Percentiles rank a stretch among this genome's conserved stretches.
These are phyloP conservation scores for Malaclemys terrapin DNA, from an alignment of 2,113 vertebrate genomes.

Conservation along the genomic window DNA sequence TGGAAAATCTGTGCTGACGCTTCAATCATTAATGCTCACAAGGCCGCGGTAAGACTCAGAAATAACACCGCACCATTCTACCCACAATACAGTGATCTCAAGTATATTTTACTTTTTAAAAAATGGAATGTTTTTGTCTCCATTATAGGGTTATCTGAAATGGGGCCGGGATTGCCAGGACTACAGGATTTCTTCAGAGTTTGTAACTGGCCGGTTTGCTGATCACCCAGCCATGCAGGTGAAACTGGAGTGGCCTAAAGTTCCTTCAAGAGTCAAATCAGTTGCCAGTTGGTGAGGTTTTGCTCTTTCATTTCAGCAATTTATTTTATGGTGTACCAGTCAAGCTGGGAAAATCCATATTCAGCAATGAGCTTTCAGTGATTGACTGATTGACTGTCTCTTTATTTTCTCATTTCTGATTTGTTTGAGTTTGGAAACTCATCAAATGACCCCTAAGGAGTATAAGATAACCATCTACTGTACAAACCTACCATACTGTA, in stretches of 20 bases:
- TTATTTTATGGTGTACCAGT: fast-evolving
- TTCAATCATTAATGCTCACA: conserved; percentile 78
- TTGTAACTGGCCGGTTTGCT: conserved; percentile 80
- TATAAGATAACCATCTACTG: background rate
- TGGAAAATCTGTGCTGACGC: conserved; percentile 85
- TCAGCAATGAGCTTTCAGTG: fast-evolving
- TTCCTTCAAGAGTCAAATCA: conserved; percentile 65
- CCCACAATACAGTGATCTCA: background rate
- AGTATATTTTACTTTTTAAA: background rate
- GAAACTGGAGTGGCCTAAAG: conserved; percentile 74
- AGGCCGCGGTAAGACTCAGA: conserved; percentile 80
- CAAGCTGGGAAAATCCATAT: background rate
- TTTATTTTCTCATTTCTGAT: background rate
- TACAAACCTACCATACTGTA: background rate
- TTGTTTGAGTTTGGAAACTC: background rate
- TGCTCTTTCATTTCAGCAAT: background rate
- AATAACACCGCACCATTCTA: fast-evolving
- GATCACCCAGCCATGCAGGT: conserved; percentile 77
- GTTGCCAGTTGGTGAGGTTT: conserved; percentile 75
- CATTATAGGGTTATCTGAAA: conserved; percentile 55
- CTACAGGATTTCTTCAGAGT: conserved; percentile 69
- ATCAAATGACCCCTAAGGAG: background rate
- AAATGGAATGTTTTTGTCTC: background rate
- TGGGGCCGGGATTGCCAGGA: conserved; percentile 81
- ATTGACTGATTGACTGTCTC: background rate